Evolutionary conservation across 2,797 vertebrate species (phyloP), one percentile per base, ranked within the genome.

Genomic region (Cyprinella venusta): DNA sequence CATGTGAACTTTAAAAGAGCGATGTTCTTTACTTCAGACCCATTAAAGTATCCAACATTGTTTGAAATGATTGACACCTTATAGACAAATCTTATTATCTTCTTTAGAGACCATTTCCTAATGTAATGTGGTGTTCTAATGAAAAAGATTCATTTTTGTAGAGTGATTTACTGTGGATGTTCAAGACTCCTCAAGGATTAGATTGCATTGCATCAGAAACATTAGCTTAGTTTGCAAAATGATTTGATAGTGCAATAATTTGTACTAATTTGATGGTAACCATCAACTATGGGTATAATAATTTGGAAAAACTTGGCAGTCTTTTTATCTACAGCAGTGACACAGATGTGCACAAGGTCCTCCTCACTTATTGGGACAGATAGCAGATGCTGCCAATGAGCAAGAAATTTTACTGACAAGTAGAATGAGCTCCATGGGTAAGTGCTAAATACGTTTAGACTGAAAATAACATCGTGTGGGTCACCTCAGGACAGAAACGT

Each of bases 381-480:
- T 67, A 80, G 52, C 68, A 83, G 61, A 78, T 59, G 30, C 45
- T 40, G 48, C 68, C 61, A 79, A 48, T 76, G 70, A 54, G 36
- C 71, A 38, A 63, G 50, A 79, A 5, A 63, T 64, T 64, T 21
- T 16, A 76, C 81, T 80, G 76, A 42, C 71, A 69, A 80, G 70
- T 68, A 54, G 69, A 84, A 74, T 50, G 63, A 75, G 61, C 83
- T 80, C 74, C 52, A 68, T 77, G 81, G 64, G 64, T 77, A 83
- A 77, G 81, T 77, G 74, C 74, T 83, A 83, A 83, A 83, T 61
- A 68, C 19, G 40, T 69, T 83, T 76, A 38, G 33, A 86, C 76
- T 65, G 64, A 38, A 86, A 86, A 80, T 83, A 86, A 50, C 64
- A 80, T 76, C 63, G 61, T 68, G 70, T 86, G 45, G 76, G 81